These are phyloP conservation scores for Sphenodon punctatus DNA, from an alignment of 2,797 vertebrate species.

Conservation along the genomic window DNA sequence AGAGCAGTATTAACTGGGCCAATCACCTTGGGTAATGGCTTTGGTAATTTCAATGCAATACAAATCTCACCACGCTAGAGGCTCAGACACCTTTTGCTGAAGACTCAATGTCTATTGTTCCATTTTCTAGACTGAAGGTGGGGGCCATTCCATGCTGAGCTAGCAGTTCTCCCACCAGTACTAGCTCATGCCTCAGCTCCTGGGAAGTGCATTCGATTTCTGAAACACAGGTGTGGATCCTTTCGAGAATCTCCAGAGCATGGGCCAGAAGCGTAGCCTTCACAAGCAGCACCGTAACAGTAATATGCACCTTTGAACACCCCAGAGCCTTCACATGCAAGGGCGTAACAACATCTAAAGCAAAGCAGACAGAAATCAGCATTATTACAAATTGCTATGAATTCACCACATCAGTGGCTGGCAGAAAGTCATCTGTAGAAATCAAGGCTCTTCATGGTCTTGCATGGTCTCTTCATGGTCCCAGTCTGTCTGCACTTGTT, in stretches of 20 bases:
- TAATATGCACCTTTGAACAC: conserved; percentile 76
- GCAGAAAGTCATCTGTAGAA: too few species aligned
- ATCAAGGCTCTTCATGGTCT: too few species aligned
- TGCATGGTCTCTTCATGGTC: too few species aligned
- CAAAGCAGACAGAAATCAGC: fast-evolving
- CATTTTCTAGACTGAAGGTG: fast-evolving
- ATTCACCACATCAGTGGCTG: too few species aligned
- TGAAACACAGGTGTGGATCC: fast-evolving
- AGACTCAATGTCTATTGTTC: fast-evolving
- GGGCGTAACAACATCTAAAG: conserved; percentile 7
- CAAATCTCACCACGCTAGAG: not conserved
- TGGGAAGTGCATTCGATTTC: not conserved
- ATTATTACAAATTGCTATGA: too few species aligned
- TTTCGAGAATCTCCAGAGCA: not conserved
- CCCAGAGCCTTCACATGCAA: conserved; percentile 75
- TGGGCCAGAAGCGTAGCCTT: not conserved
- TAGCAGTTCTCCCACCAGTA: conserved; percentile 32
- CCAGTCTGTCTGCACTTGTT: too few species aligned
- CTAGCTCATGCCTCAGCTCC: conserved; percentile 24
- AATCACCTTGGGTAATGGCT: not conserved
- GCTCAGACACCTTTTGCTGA: not conserved
- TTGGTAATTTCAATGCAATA: fast-evolving
- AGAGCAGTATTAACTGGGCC: fast-evolving
- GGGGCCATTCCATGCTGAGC: not conserved
- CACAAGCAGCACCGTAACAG: conserved; percentile 75